These are phyloP conservation scores for Teleogryllus oceanicus DNA, from an alignment of 2,888 invertebrate genomes.

Conservation along the genomic window DNA sequence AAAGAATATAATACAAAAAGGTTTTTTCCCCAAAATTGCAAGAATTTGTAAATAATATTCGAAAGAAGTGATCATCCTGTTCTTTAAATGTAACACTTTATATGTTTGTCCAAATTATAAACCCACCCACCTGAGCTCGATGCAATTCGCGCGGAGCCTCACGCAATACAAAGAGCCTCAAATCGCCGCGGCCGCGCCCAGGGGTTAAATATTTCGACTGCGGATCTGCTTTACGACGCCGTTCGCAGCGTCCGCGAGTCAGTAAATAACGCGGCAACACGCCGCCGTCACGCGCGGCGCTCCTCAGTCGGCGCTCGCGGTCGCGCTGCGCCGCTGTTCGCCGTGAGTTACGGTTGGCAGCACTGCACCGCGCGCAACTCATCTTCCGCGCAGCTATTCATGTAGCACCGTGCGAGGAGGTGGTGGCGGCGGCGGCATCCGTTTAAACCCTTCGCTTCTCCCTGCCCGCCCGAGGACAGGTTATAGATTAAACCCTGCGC, in stretches of 20 bases:
- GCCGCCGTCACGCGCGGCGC: background rate
- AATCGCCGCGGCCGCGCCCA: background rate
- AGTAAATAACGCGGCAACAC: background rate
- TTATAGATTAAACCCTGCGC: background rate
- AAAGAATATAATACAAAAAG: too few species aligned
- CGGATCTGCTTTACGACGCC: background rate
- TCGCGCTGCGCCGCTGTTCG: background rate
- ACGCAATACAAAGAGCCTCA: too few species aligned
- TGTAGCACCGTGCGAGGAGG: background rate
- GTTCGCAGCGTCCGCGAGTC: background rate
- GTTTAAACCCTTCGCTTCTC: background rate
- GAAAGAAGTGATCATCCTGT: too few species aligned
- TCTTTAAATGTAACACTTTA: too few species aligned
- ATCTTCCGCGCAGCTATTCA: conserved; percentile 3
- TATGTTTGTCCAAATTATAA: too few species aligned
- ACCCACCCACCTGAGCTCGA: too few species aligned
- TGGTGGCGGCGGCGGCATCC: background rate
- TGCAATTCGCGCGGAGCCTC: too few species aligned
- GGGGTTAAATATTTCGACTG: background rate
- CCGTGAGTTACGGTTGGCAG: conserved; percentile 8
- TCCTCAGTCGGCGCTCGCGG: background rate
- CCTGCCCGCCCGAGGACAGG: background rate
- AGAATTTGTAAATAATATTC: too few species aligned
- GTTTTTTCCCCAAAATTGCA: too few species aligned
- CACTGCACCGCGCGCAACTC: conserved; percentile 5